Evolutionary conservation across 23 tunicate species (phyloP), one percentile per base, ranked within the genome.

Genomic region (Botrylloides violaceus): DNA sequence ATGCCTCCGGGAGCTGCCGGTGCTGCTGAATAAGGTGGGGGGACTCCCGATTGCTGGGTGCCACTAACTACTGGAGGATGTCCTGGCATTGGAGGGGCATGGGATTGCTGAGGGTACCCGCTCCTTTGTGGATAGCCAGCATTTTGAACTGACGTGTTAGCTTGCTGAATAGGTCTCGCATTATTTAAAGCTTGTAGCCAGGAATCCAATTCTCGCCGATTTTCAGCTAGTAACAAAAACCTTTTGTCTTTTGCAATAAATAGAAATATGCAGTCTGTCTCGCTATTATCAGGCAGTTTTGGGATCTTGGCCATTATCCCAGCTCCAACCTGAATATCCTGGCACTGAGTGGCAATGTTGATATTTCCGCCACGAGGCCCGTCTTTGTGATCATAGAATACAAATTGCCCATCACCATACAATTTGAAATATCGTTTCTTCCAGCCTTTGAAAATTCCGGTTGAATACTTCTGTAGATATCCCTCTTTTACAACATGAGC

Each of bases 381-480:
- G 9, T 77, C 86, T 49, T 74, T 73, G 37, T 64, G 36, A 64
- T 81, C 86, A 66, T 39, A 74, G 25, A 73, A 75, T 0, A 81
- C 86, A 81, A 81, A 65, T 2, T 81, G 86, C 32, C 86, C 86
- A 66, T 81, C 86, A 49, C 38, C 50, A 53, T 73, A 81, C 31
- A 81, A 24, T 3, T 28, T 53, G 49, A 84, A 84, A 55, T 84
- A 84, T 39, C 79, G 47, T 59, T 78, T 59, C 66, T 84, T 84
- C 91, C 91, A 84, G 15, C 80, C 79, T 55, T 78, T 84, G 38
- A 84, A 72, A 34, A 84, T 74, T 6, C 91, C 91, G 26, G 91
- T 35, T 3, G 91, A 79, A 58, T 79, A 79, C 32, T 79, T 79
- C 35, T 79, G 83, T 22, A 79, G 61, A 58, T 79, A 70, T 28